Base-by-base conservation (phyloP, 1,140 invertebrate species). In the Dufourea novaeangliae region DNA sequence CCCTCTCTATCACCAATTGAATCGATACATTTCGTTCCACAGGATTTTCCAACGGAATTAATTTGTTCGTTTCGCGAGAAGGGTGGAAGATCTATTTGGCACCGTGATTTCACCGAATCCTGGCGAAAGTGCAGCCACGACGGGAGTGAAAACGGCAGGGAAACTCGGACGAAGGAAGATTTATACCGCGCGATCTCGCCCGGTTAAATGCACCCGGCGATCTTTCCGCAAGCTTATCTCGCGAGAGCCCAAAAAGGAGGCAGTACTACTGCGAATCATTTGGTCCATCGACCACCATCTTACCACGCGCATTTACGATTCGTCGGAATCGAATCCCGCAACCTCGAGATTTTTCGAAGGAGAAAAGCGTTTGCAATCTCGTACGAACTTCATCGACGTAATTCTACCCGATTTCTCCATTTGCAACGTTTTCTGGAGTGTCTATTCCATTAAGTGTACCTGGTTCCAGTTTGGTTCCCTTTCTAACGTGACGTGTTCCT, bases 161-260 rank as follows among this genome's bases (percentile, higher is more conserved):
- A 46, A 71, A 37, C 17, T 34, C 37, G 22, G 41, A 71, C 39
- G 22, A 68, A 56, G 68, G 22, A 68, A 56, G 68, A 71, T 71
- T 59, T 61, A 59, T 46, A 61, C 27, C 44, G 34, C 46, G 59
- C 46, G 59, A 27, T 39, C 14, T n/a, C 32, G 3, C 17, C 11
- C 8, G 7, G 46, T 64, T 34, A 61, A n/a, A 62, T 37, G 69
- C 41, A 37, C 22, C 4, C 32, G 25, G 32, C 14, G 29, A 17
- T 22, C 34, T 66, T 27, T 34, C 17, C 7, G 4, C 12, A 12
- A 41, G 39, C 12, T n/a, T 57, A n/a, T 27, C 20, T 22, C 8
- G 7, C n/a, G 11, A 67, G 32, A 7, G n/a, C 1, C n/a, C 3
- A 20, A 22, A 54, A n/a, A 54, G n/a, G 11, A 22, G 52, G n/a